These are phyloP conservation scores for Reinhardtius hippoglossoides DNA, from an alignment of 2,113 vertebrate species.

Conservation along the genomic window DNA sequence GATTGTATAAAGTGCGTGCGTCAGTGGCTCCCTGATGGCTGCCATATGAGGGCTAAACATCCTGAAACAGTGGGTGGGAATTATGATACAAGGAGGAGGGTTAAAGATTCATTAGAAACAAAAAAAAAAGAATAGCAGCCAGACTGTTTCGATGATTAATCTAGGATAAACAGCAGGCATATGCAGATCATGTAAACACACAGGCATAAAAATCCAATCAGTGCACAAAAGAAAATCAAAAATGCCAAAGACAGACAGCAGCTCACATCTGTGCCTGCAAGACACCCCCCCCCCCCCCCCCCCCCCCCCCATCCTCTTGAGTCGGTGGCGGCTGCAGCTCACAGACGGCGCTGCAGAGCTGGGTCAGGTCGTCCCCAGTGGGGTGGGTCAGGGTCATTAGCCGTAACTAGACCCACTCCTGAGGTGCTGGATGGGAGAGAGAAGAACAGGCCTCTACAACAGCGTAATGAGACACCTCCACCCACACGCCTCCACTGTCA, in stretches of 20 bases:
- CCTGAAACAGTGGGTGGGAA: conserved; percentile 23
- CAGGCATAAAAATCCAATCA: neutral
- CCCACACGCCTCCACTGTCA: conserved; percentile 27
- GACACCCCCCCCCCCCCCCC: no score
- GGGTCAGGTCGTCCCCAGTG: conserved; percentile 64
- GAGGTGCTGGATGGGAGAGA: conserved; percentile 42
- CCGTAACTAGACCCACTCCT: conserved; percentile 65
- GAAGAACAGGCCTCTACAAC: conserved; percentile 42
- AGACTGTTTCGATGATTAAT: conserved; percentile 31
- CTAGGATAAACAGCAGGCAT: conserved; percentile 13
- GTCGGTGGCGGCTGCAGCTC: no score
- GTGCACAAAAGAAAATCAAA: neutral
- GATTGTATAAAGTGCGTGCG: conserved; percentile 32
- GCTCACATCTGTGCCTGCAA: no score
- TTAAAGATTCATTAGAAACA: conserved; percentile 11
- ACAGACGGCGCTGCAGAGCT: neutral
- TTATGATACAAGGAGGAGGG: conserved; percentile 1
- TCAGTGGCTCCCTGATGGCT: conserved; percentile 40
- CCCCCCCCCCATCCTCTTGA: no score
- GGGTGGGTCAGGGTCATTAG: conserved; percentile 65
- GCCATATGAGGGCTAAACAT: conserved; percentile 36
- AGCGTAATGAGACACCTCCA: conserved; percentile 69
- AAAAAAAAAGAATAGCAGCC: conserved; percentile 4
- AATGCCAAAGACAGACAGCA: conserved; percentile 20
- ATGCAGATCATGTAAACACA: conserved; percentile 25